Evolutionary conservation across 2,797 vertebrate genomes (phyloP).

Genomic region (Anolis apletophallus): DNA sequence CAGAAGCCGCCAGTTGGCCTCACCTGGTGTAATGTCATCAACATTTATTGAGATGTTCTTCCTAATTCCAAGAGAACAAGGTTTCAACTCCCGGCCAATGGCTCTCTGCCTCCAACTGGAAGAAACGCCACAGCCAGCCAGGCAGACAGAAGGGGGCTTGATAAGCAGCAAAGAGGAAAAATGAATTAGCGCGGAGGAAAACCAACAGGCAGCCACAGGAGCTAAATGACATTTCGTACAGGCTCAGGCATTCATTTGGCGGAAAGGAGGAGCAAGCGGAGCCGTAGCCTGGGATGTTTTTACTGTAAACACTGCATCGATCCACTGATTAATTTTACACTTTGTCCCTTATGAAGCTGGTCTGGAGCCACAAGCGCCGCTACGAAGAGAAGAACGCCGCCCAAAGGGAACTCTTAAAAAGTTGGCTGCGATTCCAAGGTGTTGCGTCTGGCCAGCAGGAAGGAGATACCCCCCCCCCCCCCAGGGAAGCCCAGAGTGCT

Average conservation of each 20-base stretch:
- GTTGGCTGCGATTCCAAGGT: constrained; percentile 68
- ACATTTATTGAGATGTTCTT: rapidly evolving
- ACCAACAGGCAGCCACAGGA: constrained; percentile 68
- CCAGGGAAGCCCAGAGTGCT: constrained; percentile 61
- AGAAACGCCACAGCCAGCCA: constrained; percentile 35
- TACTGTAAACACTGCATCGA: constrained; percentile 73
- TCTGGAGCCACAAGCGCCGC: constrained; percentile 61
- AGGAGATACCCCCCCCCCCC: constrained; percentile 68
- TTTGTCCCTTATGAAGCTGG: constrained; percentile 74
- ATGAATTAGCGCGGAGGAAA: constrained; percentile 67
- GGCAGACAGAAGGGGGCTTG: constrained; percentile 63
- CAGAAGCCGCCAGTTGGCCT: background rate
- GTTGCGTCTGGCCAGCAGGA: constrained; percentile 72
- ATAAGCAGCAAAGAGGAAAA: constrained; percentile 66
- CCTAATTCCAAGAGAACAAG: constrained; percentile 19
- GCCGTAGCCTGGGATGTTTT: constrained; percentile 66
- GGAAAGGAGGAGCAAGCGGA: constrained; percentile 64
- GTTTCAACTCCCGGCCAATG: constrained; percentile 27
- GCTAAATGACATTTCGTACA: constrained; percentile 71
- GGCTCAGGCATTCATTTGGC: constrained; percentile 64
- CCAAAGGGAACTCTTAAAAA: constrained; percentile 73
- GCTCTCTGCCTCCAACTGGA: background rate
- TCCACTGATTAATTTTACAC: constrained; percentile 75
- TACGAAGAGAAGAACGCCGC: constrained; percentile 68
- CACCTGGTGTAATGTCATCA: background rate